Conservation (phyloP, 2,888 invertebrate genomes). For the Scaptomyza caliginosa region DNA sequence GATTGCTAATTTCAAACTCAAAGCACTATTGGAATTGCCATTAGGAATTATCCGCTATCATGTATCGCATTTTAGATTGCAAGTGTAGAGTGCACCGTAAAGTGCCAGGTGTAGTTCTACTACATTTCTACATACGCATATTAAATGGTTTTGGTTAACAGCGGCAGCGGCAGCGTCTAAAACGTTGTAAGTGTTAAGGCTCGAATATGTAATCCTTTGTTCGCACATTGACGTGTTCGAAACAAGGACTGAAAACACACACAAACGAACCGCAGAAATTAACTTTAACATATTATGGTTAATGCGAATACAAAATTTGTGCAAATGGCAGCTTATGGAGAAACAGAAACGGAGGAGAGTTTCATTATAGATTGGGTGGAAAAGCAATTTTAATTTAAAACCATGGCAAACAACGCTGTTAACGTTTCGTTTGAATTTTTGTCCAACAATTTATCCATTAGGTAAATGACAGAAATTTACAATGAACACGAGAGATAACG, state of each 20-base stretch:
- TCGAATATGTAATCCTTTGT: not conserved
- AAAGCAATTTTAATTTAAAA: not conserved
- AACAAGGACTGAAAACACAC: not conserved
- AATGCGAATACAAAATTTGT: too few relatives aligned
- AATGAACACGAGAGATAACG: not conserved
- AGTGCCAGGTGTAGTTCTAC: not conserved
- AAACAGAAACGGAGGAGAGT: too few relatives aligned
- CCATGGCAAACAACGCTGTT: not conserved
- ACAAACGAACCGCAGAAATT: not conserved
- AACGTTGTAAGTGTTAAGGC: not conserved
- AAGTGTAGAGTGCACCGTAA: not conserved
- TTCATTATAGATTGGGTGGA: not conserved
- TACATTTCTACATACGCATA: not conserved
- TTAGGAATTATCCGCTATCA: not conserved
- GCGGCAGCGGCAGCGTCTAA: not conserved
- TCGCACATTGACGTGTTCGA: not conserved
- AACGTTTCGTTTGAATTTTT: not conserved
- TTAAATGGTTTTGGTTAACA: not conserved
- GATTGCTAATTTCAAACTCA: constrained; percentile 6
- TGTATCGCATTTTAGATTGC: not conserved
- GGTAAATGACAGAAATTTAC: not conserved
- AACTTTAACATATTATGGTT: too few relatives aligned
- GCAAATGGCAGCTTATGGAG: not conserved
- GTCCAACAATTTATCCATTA: not conserved
- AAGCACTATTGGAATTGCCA: not conserved